These are phyloP conservation scores for Osmerus eperlanus DNA, from an alignment of 2,113 vertebrate genomes.

Conservation along the genomic window DNA sequence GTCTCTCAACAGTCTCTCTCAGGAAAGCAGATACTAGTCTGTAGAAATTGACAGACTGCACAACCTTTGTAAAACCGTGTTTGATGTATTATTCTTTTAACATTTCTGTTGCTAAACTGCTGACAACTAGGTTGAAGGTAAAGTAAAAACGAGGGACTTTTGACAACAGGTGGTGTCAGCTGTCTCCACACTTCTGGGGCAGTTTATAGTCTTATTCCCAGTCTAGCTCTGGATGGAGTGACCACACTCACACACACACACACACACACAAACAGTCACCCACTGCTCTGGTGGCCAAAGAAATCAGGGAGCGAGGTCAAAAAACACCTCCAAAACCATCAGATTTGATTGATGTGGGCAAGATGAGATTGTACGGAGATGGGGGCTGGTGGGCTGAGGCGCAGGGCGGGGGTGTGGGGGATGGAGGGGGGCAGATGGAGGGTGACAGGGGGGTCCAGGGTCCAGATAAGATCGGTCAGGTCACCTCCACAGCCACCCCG, in stretches of 20 bases:
- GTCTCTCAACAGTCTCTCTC: background rate
- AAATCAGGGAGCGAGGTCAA: background rate
- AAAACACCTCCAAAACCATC: constrained; percentile 16
- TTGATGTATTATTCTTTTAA: no score
- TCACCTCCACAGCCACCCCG: constrained; percentile 30
- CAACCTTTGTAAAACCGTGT: no score
- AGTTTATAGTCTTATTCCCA: no score
- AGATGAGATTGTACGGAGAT: constrained; percentile 50
- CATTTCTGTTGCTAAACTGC: no score
- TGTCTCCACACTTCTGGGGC: no score
- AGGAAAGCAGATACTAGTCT: no score
- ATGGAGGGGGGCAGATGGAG: constrained; percentile 31
- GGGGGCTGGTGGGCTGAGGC: constrained; percentile 17
- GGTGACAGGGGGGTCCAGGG: constrained; percentile 28
- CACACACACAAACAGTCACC: background rate
- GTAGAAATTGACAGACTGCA: no score
- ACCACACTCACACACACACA: no score
- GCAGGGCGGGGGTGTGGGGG: background rate
- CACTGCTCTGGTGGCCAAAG: constrained; percentile 6
- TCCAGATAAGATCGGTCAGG: constrained; percentile 51
- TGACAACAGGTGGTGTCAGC: no score
- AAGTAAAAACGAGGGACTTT: no score
- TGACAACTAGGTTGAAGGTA: no score
- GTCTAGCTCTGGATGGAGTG: no score
- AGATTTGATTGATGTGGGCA: constrained; percentile 46